These are phyloP conservation scores for Chirona hameri DNA, from an alignment of 2,888 invertebrate genomes.

Conservation along the genomic window DNA sequence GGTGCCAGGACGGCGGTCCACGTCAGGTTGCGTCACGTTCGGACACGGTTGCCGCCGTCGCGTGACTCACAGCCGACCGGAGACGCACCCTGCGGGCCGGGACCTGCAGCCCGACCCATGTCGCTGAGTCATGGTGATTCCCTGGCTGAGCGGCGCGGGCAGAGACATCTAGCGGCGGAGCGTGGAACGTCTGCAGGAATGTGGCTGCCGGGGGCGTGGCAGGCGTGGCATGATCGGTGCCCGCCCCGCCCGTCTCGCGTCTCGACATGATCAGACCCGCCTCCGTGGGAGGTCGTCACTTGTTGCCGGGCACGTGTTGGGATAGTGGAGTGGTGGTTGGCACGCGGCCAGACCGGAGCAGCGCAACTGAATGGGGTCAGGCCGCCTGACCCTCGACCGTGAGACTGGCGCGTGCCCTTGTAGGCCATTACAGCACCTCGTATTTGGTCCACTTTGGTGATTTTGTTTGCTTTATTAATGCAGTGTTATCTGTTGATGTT, in stretches of 20 bases:
- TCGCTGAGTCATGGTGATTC: constrained; percentile 12
- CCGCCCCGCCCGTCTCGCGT: too few species aligned
- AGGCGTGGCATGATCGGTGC: background rate
- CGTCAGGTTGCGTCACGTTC: background rate
- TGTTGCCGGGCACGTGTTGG: too few species aligned
- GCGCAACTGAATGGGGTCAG: too few species aligned
- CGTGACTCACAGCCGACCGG: background rate
- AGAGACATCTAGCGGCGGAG: background rate
- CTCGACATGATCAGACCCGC: too few species aligned
- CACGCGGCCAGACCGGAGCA: too few species aligned
- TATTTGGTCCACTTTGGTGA: too few species aligned
- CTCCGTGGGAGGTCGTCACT: too few species aligned
- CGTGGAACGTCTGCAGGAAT: background rate
- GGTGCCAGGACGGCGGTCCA: background rate
- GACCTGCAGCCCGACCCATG: background rate
- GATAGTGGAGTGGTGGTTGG: too few species aligned
- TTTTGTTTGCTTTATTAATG: too few species aligned
- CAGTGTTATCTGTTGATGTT: too few species aligned
- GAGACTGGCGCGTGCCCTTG: too few species aligned
- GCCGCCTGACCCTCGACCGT: background rate
- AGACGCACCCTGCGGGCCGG: background rate
- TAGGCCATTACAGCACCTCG: too few species aligned
- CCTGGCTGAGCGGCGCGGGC: background rate
- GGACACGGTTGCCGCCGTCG: background rate
- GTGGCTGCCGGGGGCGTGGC: background rate